Evolutionary conservation across 2,888 invertebrate species (phyloP), one percentile per base, ranked within the genome.

Genomic region (Mythimna albipuncta): DNA sequence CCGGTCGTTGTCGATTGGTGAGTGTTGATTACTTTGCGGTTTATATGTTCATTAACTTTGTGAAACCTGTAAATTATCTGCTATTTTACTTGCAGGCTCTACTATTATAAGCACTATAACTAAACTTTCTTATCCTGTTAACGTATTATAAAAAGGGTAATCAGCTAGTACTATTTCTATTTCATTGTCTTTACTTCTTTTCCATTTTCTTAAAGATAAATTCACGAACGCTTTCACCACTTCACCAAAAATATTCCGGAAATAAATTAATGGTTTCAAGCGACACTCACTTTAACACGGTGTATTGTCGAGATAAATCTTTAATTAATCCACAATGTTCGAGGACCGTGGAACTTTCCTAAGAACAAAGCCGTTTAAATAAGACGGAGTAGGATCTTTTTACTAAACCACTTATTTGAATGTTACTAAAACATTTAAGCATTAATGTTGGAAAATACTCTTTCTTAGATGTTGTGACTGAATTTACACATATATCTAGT

Each of bases 221-320:
- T 61, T 47, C 21, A 69, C 44, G 26, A 77, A 58, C 32, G 41
- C 19, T 62, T 41, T 58, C 44, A 65, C 44, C 26, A 59, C 26
- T 64, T 38, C 44, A 21, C 44, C 52, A 55, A 44, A 54, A 64
- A 54, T 58, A 54, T 58, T 64, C 64, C n/a, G 16, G 5, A 66
- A 52, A 74, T 61, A 77, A 41, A 72, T 59, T 59, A 59, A 63
- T 55, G 35, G 6, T 44, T 47, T 69, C 58, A 67, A 61, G 59
- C 26, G 50, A 79, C 54, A 67, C 52, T 66, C 77, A 58, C 32
- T 65, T 77, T 59, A 69, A 54, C 50, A 19, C 32, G 58, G 55
- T 68, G 35, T 69, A 83, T 58, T 71, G 61, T 75, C 13, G 13
- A 80, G 59, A 80, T 70, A 80, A 65, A 75, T 84, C 66, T 80